These are phyloP conservation scores for Pachypsylla venusta DNA, from an alignment of 1,140 invertebrate genomes.

Conservation along the genomic window DNA sequence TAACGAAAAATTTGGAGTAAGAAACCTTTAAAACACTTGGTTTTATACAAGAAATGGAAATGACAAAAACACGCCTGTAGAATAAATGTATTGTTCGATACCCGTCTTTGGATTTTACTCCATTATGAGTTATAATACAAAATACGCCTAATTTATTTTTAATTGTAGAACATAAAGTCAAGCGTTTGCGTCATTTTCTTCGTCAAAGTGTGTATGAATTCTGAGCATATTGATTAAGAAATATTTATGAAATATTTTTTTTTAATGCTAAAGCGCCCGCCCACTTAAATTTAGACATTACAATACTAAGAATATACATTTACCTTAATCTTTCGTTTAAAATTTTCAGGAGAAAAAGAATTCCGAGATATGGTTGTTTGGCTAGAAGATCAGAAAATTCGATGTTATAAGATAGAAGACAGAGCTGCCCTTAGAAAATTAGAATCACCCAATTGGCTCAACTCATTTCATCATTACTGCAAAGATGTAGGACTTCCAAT, in stretches of 20 bases:
- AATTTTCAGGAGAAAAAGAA: constrained; percentile 51
- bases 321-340: constrained; percentile 16
- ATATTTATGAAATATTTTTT: constrained; percentile 17
- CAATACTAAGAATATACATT: constrained; percentile 11
- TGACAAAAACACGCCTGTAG: background rate
- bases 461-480: constrained; percentile 59
- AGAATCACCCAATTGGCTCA: constrained; percentile 47
- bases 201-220: background rate
- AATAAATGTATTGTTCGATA: too few relatives aligned
- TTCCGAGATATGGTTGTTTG: constrained; percentile 69
- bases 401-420: constrained; percentile 73
- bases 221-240: constrained; percentile 14
- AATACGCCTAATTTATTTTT: too few relatives aligned
- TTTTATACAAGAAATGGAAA: background rate
- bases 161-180: background rate
- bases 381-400: constrained; percentile 89
- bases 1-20: background rate
- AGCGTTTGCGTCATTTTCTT: background rate
- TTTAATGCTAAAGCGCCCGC: too few relatives aligned
- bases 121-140: too few relatives aligned
- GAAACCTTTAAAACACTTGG: background rate
- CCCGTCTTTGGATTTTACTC: too few relatives aligned
- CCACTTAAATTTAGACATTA: too few relatives aligned
- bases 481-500: constrained; percentile 50
- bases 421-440: constrained; percentile 51